Conservation (phyloP, 2,797 vertebrate species). For the Paramormyrops hopkinsi region DNA sequence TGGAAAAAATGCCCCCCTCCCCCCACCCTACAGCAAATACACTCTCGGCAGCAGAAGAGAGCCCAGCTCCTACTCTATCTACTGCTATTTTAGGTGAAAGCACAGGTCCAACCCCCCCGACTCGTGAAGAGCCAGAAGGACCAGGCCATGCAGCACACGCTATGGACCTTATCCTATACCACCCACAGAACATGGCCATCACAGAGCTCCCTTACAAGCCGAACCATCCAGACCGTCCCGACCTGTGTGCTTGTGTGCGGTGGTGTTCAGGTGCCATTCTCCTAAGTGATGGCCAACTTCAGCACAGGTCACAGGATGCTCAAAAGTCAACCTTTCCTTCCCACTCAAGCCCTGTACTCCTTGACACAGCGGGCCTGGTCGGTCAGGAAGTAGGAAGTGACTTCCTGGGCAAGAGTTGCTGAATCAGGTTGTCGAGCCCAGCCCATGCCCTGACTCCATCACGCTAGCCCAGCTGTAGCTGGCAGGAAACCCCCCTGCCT, state of each 20-base stretch:
- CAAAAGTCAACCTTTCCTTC: not conserved
- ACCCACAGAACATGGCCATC: not conserved
- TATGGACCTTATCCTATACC: not conserved
- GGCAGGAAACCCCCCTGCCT: conserved; percentile 39
- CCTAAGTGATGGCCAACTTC: not conserved
- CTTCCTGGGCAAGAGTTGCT: conserved; percentile 46
- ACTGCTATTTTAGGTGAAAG: not conserved
- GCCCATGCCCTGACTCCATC: conserved; percentile 31
- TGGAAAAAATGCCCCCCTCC: not conserved
- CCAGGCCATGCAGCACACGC: not conserved
- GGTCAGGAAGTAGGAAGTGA: conserved; percentile 61
- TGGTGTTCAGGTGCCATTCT: not conserved
- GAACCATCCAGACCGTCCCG: not conserved
- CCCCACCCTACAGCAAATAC: not conserved
- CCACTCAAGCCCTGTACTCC: not conserved
- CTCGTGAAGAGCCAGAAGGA: conserved; percentile 3
- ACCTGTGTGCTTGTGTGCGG: not conserved
- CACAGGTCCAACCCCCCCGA: not conserved
- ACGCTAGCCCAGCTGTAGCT: conserved; percentile 28
- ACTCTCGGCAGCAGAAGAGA: too few relatives aligned
- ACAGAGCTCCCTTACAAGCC: conserved; percentile 28
- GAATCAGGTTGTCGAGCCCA: conserved; percentile 50
- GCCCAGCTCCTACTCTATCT: not conserved
- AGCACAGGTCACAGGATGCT: not conserved
- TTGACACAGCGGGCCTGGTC: conserved; percentile 24